phyloP scores from a whole-genome alignment of 2,888 invertebrate species.

The Stramonita haemastoma region DNA sequence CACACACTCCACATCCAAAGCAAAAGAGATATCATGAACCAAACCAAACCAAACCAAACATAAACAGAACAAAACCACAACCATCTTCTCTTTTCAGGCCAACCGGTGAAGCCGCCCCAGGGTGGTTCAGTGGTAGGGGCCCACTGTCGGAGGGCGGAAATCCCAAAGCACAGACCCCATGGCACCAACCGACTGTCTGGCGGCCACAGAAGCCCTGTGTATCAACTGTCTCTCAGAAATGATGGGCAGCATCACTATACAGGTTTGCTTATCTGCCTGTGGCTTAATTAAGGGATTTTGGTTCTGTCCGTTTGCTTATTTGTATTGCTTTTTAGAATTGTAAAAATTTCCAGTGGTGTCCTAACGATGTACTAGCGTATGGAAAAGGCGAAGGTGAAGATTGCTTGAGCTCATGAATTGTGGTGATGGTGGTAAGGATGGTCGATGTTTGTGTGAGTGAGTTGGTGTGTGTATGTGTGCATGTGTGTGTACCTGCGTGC shows the following conservation, averaged over 20 bases:
- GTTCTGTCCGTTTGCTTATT: background rate
- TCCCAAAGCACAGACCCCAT: background rate
- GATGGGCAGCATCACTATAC: background rate
- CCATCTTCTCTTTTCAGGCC: background rate
- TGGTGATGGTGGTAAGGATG: too few relatives aligned
- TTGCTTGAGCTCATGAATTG: too few relatives aligned
- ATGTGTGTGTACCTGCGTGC: too few relatives aligned
- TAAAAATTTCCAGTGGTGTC: too few relatives aligned
- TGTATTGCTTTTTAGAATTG: too few relatives aligned
- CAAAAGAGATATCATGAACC: background rate
- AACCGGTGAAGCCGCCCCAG: background rate
- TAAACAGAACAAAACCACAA: background rate
- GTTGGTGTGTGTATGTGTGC: too few relatives aligned
- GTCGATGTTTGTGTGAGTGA: too few relatives aligned
- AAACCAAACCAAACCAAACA: background rate
- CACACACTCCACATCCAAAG: background rate
- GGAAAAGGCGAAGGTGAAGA: too few relatives aligned
- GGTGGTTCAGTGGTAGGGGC: background rate
- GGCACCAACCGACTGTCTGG: conserved; percentile 24
- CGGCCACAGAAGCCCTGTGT: background rate
- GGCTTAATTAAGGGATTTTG: background rate
- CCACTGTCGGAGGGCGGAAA: conserved; percentile 8
- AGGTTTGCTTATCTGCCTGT: background rate
- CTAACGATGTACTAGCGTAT: too few relatives aligned
- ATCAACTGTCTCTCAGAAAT: background rate